A percentile compares a stretch with the other conserved stretches of the same genome.
Evolutionary conservation across 92 coral and sea anemone species (phyloP).

Genomic region (Palythoa caribaeorum): DNA sequence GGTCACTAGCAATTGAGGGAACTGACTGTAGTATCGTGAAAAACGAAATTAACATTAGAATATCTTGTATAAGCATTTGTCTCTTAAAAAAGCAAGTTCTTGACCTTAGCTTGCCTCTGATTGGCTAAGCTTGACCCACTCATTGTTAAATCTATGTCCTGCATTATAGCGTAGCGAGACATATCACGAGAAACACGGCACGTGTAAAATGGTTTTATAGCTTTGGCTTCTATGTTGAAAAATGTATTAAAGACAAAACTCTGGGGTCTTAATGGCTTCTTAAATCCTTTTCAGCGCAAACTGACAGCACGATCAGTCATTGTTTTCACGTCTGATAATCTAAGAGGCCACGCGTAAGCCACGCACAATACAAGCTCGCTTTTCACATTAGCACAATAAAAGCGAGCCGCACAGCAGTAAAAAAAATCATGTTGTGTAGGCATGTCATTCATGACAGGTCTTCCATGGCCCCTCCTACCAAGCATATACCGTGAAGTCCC

Average conservation of each 20-base stretch:
- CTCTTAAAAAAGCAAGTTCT: constrained; percentile 24
- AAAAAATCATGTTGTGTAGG: constrained; percentile 68
- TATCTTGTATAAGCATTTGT: constrained; percentile 16
- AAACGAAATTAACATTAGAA: constrained; percentile 32
- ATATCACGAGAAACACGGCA: constrained; percentile 55
- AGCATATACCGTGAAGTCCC: constrained; percentile 88
- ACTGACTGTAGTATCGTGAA: background rate
- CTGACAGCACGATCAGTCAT: constrained; percentile 82
- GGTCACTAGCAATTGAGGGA: background rate
- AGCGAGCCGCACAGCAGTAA: constrained; percentile 73
- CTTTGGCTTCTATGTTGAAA: constrained; percentile 49
- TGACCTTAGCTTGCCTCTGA: constrained; percentile 30
- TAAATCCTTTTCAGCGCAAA: constrained; percentile 51
- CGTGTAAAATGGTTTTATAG: constrained; percentile 49
- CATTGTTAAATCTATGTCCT: background rate
- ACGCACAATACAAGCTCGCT: constrained; percentile 81
- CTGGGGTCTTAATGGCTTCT: constrained; percentile 69
- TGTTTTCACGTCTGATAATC: constrained; percentile 80
- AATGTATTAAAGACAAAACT: constrained; percentile 53
- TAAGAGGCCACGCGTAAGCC: constrained; percentile 87
- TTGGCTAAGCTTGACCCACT: constrained; percentile 33
- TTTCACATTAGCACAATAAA: constrained; percentile 88
- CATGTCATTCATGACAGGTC: constrained; percentile 73
- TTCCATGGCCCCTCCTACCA: constrained; percentile 72
- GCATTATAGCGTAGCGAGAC: background rate